Percentiles rank a stretch among this genome's conserved stretches.
These are phyloP conservation scores for Balaeniceps rex DNA, from an alignment of 2,113 vertebrate species.

Conservation along the genomic window DNA sequence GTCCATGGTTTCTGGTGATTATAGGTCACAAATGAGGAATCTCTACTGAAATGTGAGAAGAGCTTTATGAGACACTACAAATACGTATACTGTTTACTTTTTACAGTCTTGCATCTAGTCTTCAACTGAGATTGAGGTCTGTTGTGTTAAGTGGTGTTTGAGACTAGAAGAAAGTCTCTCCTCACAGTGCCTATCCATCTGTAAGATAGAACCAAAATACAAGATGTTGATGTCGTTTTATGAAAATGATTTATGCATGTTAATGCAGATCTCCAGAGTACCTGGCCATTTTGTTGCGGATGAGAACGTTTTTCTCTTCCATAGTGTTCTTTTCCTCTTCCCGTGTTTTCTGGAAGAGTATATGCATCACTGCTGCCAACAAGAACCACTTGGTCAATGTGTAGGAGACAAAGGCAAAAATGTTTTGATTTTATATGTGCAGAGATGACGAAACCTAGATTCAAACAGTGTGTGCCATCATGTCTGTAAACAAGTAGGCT, in stretches of 20 bases:
- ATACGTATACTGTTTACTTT: background rate
- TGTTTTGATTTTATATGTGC: background rate
- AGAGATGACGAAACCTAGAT: background rate
- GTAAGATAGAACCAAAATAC: background rate
- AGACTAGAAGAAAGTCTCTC: background rate
- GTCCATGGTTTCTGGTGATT: background rate
- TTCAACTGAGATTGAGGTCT: background rate
- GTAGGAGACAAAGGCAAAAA: background rate
- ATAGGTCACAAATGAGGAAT: background rate
- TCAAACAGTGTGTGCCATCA: background rate
- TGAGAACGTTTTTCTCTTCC: background rate
- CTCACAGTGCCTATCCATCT: background rate
- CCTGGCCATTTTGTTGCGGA: background rate
- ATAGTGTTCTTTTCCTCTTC: background rate
- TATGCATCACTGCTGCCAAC: background rate
- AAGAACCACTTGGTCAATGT: background rate
- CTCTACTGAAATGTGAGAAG: background rate
- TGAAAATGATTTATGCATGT: background rate
- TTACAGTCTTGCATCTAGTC: background rate
- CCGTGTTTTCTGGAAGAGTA: background rate
- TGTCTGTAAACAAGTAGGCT: background rate
- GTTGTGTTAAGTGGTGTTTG: background rate
- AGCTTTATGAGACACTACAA: background rate
- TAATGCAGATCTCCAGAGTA: background rate
- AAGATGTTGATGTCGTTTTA: background rate